These are phyloP conservation scores for Coccyzus lansbergi DNA, from an alignment of 2,797 vertebrate genomes.

Conservation along the genomic window DNA sequence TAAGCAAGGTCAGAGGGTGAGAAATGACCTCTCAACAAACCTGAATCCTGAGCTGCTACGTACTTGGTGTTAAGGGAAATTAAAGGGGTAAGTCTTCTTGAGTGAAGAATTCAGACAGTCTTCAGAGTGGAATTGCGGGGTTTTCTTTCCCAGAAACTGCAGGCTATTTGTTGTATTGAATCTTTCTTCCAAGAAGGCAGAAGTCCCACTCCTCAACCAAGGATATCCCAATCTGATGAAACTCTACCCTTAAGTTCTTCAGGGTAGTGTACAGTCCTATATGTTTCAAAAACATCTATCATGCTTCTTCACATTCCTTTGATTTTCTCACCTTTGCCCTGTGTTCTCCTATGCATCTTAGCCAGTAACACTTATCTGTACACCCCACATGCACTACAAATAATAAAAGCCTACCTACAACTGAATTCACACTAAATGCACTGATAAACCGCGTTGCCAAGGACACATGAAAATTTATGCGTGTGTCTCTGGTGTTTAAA, in stretches of 20 bases:
- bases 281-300: background rate
- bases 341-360: background rate
- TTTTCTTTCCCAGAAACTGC: background rate
- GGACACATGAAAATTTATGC: background rate
- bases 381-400: accelerated
- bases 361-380: background rate
- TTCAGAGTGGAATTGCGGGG: background rate
- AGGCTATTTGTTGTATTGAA: background rate
- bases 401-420: background rate
- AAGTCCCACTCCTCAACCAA: background rate
- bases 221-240: background rate
- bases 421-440: background rate
- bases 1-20: background rate
- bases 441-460: background rate
- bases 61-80: background rate
- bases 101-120: background rate
- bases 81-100: background rate
- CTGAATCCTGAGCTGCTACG: background rate
- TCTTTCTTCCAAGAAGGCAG: background rate
- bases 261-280: background rate
- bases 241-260: background rate
- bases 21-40: background rate
- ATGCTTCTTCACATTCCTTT: background rate
- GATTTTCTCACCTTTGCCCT: background rate
- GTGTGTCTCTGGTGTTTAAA: background rate